These are phyloP conservation scores for Pycnomerus fuliginosus DNA, from an alignment of 2,888 invertebrate genomes.

Conservation along the genomic window DNA sequence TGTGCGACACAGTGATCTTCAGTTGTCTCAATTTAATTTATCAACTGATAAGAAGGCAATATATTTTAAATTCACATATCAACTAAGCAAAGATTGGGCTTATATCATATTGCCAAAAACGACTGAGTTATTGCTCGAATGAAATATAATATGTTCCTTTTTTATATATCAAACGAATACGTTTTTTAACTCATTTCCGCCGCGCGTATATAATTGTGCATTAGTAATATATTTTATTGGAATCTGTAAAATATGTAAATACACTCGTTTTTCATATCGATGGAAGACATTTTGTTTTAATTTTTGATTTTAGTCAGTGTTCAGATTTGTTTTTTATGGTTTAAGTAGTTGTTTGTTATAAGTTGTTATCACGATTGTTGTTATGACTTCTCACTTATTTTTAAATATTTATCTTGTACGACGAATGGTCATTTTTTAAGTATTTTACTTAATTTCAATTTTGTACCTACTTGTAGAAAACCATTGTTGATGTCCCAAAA, in stretches of 20 bases:
- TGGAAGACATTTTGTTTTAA: slow-evolving; percentile 26
- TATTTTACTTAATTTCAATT: slow-evolving; percentile 32
- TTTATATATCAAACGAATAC: slow-evolving; percentile 26
- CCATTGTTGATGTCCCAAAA: neutral
- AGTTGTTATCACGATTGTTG: slow-evolving; percentile 39
- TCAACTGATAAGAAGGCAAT: neutral
- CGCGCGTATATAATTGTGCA: slow-evolving; percentile 37
- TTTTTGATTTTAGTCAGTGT: slow-evolving; percentile 36
- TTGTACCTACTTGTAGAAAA: neutral
- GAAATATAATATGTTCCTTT: slow-evolving; percentile 45
- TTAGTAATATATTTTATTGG: slow-evolving; percentile 44
- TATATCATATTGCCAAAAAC: slow-evolving; percentile 40
- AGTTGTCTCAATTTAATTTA: no score
- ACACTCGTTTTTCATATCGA: slow-evolving; percentile 32
- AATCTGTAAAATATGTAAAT: slow-evolving; percentile 45
- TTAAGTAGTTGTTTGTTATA: slow-evolving; percentile 47
- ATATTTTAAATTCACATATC: slow-evolving; percentile 29
- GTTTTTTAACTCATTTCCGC: slow-evolving; percentile 20
- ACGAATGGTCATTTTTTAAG: slow-evolving; percentile 38
- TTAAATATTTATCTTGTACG: slow-evolving; percentile 14
- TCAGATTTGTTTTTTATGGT: slow-evolving; percentile 40
- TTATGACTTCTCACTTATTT: slow-evolving; percentile 30
- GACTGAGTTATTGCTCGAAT: slow-evolving; percentile 36
- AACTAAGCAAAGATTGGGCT: slow-evolving; percentile 26
- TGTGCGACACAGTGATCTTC: slow-evolving; percentile 5